Evolutionary conservation across 2,113 vertebrate genomes (phyloP).

Genomic region (Catharus bicknelli): DNA sequence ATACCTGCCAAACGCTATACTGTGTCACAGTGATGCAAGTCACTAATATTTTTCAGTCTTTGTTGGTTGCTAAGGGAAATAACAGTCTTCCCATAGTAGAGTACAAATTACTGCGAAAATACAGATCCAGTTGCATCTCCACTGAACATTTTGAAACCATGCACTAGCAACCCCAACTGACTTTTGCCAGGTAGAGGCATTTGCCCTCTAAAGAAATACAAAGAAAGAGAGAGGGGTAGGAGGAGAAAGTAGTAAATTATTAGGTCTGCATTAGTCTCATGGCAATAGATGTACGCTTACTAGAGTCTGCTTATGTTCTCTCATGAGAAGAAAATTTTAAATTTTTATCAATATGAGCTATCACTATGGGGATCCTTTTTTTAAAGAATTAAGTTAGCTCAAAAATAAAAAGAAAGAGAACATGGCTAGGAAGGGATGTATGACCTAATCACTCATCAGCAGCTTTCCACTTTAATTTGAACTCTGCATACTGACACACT

Average conservation of each 20-base stretch:
- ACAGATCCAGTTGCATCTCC: slow-evolving; percentile 70
- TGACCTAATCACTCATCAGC: slow-evolving; percentile 61
- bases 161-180: slow-evolving; percentile 75
- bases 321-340: slow-evolving; percentile 39
- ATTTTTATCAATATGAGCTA: slow-evolving; percentile 64
- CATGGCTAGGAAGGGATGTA: slow-evolving; percentile 59
- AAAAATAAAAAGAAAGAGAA: slow-evolving; percentile 46
- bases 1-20: slow-evolving; percentile 78
- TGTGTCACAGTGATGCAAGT: slow-evolving; percentile 74
- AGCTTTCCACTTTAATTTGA: slow-evolving; percentile 67
- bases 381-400: slow-evolving; percentile 58
- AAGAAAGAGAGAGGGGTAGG: slow-evolving; percentile 58
- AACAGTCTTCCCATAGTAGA: slow-evolving; percentile 71
- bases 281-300: slow-evolving; percentile 66
- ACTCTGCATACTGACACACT: slow-evolving; percentile 57
- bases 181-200: slow-evolving; percentile 76
- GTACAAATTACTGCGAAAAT: slow-evolving; percentile 74
- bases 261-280: slow-evolving; percentile 65
- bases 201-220: slow-evolving; percentile 68
- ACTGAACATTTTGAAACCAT: slow-evolving; percentile 77
- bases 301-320: slow-evolving; percentile 51
- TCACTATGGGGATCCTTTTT: slow-evolving; percentile 62
- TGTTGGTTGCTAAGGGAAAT: slow-evolving; percentile 77
- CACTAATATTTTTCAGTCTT: slow-evolving; percentile 75
- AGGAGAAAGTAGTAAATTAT: slow-evolving; percentile 58